Evolutionary conservation across 2,113 vertebrate genomes (phyloP).

Genomic region (Cnemophilus loriae): DNA sequence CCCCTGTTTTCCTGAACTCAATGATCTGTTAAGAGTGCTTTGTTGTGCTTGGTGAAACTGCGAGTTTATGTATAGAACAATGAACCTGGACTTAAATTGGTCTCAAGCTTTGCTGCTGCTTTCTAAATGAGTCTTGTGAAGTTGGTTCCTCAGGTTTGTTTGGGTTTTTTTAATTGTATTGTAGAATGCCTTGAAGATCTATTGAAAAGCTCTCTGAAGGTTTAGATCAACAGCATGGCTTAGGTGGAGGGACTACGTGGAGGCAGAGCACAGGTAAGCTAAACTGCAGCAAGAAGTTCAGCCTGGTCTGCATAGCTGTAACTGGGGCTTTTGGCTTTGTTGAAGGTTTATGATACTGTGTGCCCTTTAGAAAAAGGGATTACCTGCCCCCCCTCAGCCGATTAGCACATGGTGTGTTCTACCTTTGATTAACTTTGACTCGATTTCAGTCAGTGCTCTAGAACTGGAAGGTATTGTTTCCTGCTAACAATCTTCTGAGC

Average conservation of each 20-base stretch:
- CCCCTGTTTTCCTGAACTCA: background rate
- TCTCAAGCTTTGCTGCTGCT: background rate
- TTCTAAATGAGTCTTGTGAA: background rate
- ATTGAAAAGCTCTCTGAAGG: background rate
- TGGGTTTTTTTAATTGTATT: background rate
- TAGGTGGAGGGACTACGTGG: background rate
- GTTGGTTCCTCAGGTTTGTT: background rate
- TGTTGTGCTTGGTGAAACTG: background rate
- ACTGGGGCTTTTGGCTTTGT: background rate
- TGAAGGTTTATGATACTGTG: background rate
- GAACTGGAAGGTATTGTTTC: background rate
- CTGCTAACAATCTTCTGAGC: background rate
- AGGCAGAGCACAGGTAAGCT: background rate
- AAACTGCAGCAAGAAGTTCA: background rate
- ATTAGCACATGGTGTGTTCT: background rate
- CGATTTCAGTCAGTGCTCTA: background rate
- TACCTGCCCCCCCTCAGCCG: background rate
- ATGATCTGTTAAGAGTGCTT: background rate
- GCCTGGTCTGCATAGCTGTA: background rate
- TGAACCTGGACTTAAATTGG: background rate
- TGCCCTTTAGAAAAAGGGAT: background rate
- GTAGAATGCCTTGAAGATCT: background rate
- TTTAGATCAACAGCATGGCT: background rate
- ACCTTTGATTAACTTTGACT: background rate
- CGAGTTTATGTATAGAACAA: background rate